Conservation (phyloP, 1,140 invertebrate genomes). For the Hermetia illucens region DNA sequence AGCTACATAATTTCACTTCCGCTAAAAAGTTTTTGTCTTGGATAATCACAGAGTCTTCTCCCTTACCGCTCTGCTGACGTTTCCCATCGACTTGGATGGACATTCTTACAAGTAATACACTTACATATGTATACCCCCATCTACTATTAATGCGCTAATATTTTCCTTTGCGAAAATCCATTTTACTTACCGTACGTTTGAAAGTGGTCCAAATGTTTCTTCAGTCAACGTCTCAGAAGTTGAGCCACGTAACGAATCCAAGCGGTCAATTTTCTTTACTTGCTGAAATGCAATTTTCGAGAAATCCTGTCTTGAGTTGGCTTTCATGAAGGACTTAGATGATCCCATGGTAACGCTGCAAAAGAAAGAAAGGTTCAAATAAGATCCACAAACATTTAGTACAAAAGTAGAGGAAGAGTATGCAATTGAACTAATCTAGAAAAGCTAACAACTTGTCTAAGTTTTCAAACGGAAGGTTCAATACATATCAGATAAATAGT, state of each 20-base stretch:
- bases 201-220: conserved; percentile 72
- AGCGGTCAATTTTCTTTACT: conserved; percentile 33
- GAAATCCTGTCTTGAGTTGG: conserved; percentile 69
- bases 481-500: too few relatives aligned
- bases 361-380: conserved; percentile 1
- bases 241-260: conserved; percentile 53
- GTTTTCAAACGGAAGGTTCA: too few relatives aligned
- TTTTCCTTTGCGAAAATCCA: not conserved
- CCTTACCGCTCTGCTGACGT: too few relatives aligned
- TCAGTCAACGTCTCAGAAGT: conserved; percentile 59
- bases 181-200: conserved; percentile 59
- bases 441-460: too few relatives aligned
- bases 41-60: too few relatives aligned
- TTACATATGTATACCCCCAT: too few relatives aligned
- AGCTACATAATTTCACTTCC: too few relatives aligned
- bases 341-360: conserved; percentile 42
- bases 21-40: too few relatives aligned
- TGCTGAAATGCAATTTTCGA: conserved; percentile 35
- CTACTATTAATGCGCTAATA: not conserved
- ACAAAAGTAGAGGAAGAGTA: not conserved
- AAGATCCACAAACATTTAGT: not conserved
- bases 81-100: too few relatives aligned
- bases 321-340: conserved; percentile 84
- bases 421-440: not conserved
- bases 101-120: too few relatives aligned